Evolutionary conservation across 2,797 vertebrate genomes (phyloP).

Genomic region (Ispidina picta): DNA sequence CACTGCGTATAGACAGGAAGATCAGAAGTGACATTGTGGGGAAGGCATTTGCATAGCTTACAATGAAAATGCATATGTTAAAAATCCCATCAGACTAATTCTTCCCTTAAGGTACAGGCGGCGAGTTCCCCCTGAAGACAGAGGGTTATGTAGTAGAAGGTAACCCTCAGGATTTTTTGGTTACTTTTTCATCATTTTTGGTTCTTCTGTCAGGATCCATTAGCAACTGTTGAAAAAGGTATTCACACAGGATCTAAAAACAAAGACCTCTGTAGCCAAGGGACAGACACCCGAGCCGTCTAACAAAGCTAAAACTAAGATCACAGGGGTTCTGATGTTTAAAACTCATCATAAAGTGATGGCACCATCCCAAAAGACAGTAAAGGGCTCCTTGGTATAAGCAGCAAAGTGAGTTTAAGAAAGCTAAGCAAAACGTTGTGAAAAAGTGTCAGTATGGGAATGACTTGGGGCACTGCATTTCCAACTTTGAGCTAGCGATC

Average conservation of each 20-base stretch:
- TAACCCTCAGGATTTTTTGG: constrained; percentile 66
- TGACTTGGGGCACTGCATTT: neutral
- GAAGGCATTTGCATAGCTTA: constrained; percentile 58
- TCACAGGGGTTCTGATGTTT: constrained; percentile 58
- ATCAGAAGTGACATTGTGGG: constrained; percentile 55
- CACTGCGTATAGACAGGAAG: neutral
- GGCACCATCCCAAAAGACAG: constrained; percentile 44
- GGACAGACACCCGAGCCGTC: constrained; percentile 8
- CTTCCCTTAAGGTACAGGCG: constrained; percentile 47
- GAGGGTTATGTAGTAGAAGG: constrained; percentile 7
- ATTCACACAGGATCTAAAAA: constrained; percentile 49
- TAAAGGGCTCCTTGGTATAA: constrained; percentile 41
- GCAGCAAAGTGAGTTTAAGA: constrained; percentile 13
- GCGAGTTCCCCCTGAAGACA: constrained; percentile 35
- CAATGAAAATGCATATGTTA: constrained; percentile 48
- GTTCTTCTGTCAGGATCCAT: constrained; percentile 62
- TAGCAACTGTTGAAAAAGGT: constrained; percentile 29
- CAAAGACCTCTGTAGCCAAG: constrained; percentile 46
- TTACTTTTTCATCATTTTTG: constrained; percentile 59
- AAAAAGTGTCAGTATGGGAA: neutral
- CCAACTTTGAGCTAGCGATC: constrained; percentile 8
- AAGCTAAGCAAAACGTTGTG: constrained; percentile 16
- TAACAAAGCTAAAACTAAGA: constrained; percentile 55
- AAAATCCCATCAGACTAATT: constrained; percentile 59
- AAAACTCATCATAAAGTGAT: constrained; percentile 40